Evolutionary conservation across 2,797 vertebrate genomes (phyloP).

Genomic region (Peromyscus eremicus): DNA sequence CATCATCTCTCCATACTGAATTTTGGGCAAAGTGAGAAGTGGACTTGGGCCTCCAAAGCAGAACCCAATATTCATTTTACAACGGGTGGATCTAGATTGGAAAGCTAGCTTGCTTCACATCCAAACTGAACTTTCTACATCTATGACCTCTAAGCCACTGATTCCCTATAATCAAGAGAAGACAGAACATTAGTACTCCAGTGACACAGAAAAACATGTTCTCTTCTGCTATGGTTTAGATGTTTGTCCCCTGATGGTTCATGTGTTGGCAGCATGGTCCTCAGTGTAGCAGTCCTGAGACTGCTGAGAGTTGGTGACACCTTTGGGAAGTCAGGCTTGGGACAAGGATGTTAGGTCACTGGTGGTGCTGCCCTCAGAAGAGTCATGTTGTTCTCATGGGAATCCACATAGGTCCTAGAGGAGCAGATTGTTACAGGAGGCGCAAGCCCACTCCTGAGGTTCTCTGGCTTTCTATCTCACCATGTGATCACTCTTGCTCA

Average conservation of each 20-base stretch:
- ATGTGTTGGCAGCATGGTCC: not conserved
- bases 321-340: not conserved
- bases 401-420: not conserved
- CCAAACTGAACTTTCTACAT: not conserved
- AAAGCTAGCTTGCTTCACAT: not conserved
- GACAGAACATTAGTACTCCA: not conserved
- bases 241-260: too few relatives aligned
- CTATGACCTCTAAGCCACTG: not conserved
- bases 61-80: slow-evolving; percentile 8
- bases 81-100: not conserved
- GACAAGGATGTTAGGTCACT: not conserved
- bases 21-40: slow-evolving; percentile 33
- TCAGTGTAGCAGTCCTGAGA: not conserved
- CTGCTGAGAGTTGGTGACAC: not conserved
- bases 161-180: not conserved
- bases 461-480: not conserved
- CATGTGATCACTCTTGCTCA: not conserved
- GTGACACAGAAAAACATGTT: not conserved
- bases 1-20: not conserved
- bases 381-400: not conserved
- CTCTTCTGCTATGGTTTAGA: not conserved
- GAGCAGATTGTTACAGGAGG: not conserved
- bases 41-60: not conserved
- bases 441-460: not conserved
- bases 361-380: not conserved